phyloP scores from a whole-genome alignment of 2,113 vertebrate genomes.

The Rhea americana region DNA sequence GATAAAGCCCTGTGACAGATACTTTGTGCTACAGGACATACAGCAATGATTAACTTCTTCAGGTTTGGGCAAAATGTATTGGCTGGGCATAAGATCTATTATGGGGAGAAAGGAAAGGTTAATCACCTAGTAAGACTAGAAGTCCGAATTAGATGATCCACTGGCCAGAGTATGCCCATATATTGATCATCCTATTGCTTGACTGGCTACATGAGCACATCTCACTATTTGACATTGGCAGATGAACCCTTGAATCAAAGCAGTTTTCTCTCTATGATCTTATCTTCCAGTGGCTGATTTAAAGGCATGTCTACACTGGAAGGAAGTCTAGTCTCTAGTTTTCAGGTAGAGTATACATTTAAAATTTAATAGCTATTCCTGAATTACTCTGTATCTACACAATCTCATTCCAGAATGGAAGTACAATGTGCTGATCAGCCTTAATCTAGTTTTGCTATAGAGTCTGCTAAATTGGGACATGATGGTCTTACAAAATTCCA shows the following conservation, averaged over 20 bases:
- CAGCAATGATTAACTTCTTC: background rate
- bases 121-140: background rate
- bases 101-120: background rate
- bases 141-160: background rate
- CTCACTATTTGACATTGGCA: background rate
- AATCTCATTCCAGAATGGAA: background rate
- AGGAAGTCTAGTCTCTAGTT: background rate
- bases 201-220: background rate
- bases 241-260: fast-evolving
- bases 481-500: background rate
- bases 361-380: background rate
- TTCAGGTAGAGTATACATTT: background rate
- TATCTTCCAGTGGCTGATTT: background rate
- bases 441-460: background rate
- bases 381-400: background rate
- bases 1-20: background rate
- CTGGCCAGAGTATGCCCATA: background rate
- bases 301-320: background rate
- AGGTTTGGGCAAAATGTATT: background rate
- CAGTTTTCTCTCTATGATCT: background rate
- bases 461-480: background rate
- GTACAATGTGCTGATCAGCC: background rate
- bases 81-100: background rate
- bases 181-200: background rate
- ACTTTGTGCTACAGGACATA: background rate